Conservation (phyloP, 2,113 vertebrate species). For the Nothocercus julius region DNA sequence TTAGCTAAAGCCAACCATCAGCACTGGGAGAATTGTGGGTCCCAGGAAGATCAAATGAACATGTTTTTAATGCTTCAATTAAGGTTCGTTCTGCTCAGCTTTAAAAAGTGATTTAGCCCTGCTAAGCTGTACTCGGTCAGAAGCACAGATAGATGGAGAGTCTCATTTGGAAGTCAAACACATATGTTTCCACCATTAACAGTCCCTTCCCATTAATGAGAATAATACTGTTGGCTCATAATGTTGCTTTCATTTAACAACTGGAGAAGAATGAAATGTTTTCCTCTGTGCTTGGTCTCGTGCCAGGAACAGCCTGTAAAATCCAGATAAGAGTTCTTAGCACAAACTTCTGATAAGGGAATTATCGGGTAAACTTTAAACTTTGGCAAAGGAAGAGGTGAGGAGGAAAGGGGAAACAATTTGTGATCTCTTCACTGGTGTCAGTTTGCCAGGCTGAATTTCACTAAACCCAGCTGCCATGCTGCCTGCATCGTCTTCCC, state of each 20-base stretch:
- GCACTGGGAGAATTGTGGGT: neutral
- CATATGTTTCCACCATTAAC: slow-evolving; percentile 56
- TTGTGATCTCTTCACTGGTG: neutral
- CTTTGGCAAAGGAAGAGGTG: neutral
- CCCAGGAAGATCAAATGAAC: slow-evolving; percentile 35
- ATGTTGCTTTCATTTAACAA: slow-evolving; percentile 25
- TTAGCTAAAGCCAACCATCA: neutral
- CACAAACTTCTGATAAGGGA: slow-evolving; percentile 46
- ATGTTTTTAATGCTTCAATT: slow-evolving; percentile 68
- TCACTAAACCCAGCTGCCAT: neutral
- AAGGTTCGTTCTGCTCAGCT: slow-evolving; percentile 49
- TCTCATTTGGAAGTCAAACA: slow-evolving; percentile 56
- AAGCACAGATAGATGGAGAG: slow-evolving; percentile 23
- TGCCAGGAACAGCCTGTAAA: slow-evolving; percentile 71
- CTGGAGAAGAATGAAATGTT: slow-evolving; percentile 32
- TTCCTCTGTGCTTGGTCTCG: slow-evolving; percentile 13
- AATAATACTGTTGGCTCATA: slow-evolving; percentile 28
- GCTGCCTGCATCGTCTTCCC: neutral
- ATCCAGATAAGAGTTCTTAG: slow-evolving; percentile 69
- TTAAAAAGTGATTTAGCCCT: slow-evolving; percentile 59
- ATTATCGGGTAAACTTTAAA: slow-evolving; percentile 67
- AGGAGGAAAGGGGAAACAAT: neutral
- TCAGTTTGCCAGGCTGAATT: neutral
- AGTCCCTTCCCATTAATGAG: slow-evolving; percentile 54
- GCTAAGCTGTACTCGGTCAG: slow-evolving; percentile 43